These are phyloP conservation scores for Agapornis canus DNA, from an alignment of 2,797 vertebrate genomes.

Conservation along the genomic window DNA sequence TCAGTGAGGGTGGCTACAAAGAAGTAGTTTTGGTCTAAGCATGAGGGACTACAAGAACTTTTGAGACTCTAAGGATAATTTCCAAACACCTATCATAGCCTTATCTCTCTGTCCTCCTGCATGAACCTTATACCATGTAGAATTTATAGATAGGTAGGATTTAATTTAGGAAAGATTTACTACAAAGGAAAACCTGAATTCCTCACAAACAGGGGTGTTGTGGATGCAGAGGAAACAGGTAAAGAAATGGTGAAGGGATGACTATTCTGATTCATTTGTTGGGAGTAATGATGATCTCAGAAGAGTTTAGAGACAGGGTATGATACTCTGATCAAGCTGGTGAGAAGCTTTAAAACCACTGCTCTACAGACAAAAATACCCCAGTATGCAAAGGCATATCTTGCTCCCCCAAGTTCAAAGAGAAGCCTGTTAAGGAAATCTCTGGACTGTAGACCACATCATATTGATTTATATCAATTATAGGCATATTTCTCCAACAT, in stretches of 20 bases:
- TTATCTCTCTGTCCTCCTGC: neutral
- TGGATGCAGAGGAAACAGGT: neutral
- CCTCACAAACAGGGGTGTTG: neutral
- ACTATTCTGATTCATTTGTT: neutral
- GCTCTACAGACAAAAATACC: neutral
- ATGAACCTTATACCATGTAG: neutral
- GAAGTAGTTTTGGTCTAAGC: neutral
- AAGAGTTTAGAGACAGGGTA: neutral
- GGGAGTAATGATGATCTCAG: neutral
- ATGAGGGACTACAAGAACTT: neutral
- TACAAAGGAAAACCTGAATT: neutral
- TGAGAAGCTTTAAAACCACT: neutral
- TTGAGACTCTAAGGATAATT: neutral
- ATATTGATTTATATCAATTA: neutral
- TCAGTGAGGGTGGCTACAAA: neutral
- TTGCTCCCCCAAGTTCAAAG: neutral
- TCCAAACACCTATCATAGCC: neutral
- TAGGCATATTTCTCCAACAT: neutral
- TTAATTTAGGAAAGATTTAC: neutral
- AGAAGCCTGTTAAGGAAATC: neutral
- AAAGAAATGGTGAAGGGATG: neutral
- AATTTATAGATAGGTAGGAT: neutral
- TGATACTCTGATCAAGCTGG: neutral
- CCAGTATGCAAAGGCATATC: fast-evolving
- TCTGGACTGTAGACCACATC: neutral